Evolutionary conservation across 2,888 invertebrate species (phyloP).

Genomic region (Metacarcinus magister): DNA sequence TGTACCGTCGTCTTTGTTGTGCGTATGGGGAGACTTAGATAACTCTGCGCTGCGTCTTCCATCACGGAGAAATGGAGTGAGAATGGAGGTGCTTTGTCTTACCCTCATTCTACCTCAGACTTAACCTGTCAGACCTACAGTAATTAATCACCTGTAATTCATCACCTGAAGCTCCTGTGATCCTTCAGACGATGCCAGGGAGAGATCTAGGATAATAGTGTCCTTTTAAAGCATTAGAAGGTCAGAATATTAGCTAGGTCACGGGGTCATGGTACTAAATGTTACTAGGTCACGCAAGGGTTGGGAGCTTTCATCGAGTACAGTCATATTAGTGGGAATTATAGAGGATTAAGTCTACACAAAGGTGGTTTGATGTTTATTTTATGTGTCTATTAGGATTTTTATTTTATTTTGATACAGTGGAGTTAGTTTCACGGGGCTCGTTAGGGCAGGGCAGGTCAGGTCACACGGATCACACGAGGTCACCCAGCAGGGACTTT

Average conservation of each 20-base stretch:
- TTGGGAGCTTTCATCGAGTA: not conserved
- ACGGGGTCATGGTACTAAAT: not conserved
- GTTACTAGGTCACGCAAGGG: not conserved
- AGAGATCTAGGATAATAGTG: not conserved
- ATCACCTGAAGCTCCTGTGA: not conserved
- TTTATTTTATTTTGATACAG: not conserved
- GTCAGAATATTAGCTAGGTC: not conserved
- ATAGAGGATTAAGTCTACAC: not conserved
- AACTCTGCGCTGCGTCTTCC: not conserved
- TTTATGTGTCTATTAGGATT: not conserved
- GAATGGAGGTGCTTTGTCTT: not conserved
- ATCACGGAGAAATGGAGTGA: not conserved
- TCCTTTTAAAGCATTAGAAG: not conserved
- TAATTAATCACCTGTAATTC: not conserved
- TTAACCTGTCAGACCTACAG: not conserved
- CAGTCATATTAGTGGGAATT: not conserved
- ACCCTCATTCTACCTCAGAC: not conserved
- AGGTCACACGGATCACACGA: constrained; percentile 38
- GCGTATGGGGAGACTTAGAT: constrained; percentile 12
- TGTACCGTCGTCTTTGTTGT: constrained; percentile 32
- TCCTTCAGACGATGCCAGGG: not conserved
- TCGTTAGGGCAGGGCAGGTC: not conserved
- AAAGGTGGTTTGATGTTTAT: not conserved
- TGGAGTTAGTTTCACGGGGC: not conserved
- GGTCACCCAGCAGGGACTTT: not conserved